phyloP scores from a whole-genome alignment of 37 sponge, comb jelly and placozoan species.

The Hexactinellida sp. region DNA sequence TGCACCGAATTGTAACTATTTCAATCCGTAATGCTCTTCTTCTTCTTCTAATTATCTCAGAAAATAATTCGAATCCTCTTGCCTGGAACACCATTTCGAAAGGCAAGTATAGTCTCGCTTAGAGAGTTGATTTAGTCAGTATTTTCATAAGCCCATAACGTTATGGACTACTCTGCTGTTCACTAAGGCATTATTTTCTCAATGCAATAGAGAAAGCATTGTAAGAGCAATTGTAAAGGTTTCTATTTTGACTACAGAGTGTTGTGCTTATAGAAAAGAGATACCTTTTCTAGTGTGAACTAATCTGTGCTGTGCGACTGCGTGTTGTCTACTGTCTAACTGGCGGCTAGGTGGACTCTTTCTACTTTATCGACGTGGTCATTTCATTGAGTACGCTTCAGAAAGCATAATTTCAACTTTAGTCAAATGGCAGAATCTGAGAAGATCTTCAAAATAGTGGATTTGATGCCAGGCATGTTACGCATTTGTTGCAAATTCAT shows the following conservation, averaged over 20 bases:
- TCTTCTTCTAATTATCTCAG: too few species aligned
- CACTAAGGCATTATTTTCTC: not conserved
- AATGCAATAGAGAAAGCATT: conserved; percentile 11
- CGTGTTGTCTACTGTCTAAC: not conserved
- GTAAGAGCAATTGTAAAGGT: not conserved
- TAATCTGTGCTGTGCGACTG: not conserved
- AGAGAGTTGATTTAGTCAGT: not conserved
- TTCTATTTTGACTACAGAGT: not conserved
- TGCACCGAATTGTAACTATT: too few species aligned
- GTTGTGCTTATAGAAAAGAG: conserved; percentile 10
- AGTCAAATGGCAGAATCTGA: conserved; percentile 14
- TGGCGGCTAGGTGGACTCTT: not conserved
- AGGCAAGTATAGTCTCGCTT: not conserved
- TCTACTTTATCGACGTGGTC: not conserved
- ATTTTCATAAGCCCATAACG: conserved; percentile 12
- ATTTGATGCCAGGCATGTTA: conserved; percentile 65
- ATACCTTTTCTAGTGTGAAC: not conserved
- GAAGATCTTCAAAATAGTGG: conserved; percentile 25
- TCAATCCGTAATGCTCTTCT: too few species aligned
- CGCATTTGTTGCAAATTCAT: conserved; percentile 59
- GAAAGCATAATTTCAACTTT: not conserved
- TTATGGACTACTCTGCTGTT: not conserved
- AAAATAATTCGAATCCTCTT: too few species aligned
- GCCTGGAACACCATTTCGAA: too few species aligned
- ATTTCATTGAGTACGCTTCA: not conserved